These are phyloP conservation scores for Drosophila atripex DNA, from an alignment of 2,888 invertebrate genomes.

Conservation along the genomic window DNA sequence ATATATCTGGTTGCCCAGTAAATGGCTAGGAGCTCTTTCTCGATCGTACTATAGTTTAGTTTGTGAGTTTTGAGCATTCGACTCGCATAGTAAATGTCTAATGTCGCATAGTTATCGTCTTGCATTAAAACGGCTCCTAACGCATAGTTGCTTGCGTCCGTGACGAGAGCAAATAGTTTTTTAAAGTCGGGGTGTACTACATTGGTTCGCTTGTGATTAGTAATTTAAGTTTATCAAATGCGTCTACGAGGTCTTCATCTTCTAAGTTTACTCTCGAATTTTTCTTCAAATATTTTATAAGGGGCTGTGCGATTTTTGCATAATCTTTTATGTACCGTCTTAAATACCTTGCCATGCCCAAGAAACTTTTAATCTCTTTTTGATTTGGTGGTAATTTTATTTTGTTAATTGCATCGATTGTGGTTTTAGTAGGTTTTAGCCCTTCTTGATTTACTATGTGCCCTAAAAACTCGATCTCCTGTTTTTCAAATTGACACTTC, in stretches of 20 bases:
- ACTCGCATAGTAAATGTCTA: not conserved
- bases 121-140: constrained; percentile 3
- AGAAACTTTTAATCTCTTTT: too few relatives aligned
- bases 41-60: not conserved
- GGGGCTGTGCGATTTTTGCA: too few relatives aligned
- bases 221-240: constrained; percentile 2
- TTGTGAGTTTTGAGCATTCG: constrained; percentile 1
- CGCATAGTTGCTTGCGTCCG: not conserved
- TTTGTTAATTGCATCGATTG: too few relatives aligned
- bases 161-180: constrained; percentile 3
- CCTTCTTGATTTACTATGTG: too few relatives aligned
- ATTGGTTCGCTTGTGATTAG: constrained; percentile 2
- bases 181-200: not conserved
- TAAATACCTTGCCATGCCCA: too few relatives aligned
- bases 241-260: constrained; percentile 1
- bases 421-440: too few relatives aligned
- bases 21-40: not conserved
- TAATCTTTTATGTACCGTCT: too few relatives aligned
- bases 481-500: too few relatives aligned
- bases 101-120: too few relatives aligned
- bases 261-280: constrained; percentile 2
- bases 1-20: not conserved
- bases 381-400: too few relatives aligned
- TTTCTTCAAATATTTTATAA: constrained; percentile 2
- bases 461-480: too few relatives aligned